A percentile compares a stretch with the other conserved stretches of the same genome.
Conservation (phyloP, 1,140 invertebrate genomes). For the Macrobrachium rosenbergii region DNA sequence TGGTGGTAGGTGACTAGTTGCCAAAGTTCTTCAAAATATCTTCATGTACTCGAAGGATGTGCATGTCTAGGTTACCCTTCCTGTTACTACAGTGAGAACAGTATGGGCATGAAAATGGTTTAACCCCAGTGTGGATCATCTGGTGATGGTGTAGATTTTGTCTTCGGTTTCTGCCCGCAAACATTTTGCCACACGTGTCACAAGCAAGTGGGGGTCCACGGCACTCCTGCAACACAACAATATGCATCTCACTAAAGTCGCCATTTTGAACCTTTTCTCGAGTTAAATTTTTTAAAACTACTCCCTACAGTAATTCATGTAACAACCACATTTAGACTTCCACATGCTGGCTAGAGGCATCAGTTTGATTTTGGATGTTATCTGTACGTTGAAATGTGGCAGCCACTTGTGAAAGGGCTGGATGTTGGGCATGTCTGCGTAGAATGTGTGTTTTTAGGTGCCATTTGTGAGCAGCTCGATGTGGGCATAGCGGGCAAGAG, state of each 20-base stretch:
- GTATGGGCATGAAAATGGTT: constrained; percentile 51
- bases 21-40: background rate
- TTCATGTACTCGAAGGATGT: constrained; percentile 56
- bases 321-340: constrained; percentile 50
- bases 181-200: constrained; percentile 59
- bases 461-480: constrained; percentile 64
- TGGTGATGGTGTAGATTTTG: constrained; percentile 58
- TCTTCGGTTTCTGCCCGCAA: constrained; percentile 54
- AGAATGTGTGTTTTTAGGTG: constrained; percentile 64
- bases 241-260: constrained; percentile 59
- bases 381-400: constrained; percentile 29
- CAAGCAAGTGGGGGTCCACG: constrained; percentile 54
- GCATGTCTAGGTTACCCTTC: constrained; percentile 58
- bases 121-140: constrained; percentile 60
- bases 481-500: constrained; percentile 62
- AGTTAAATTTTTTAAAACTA: constrained; percentile 4
- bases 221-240: constrained; percentile 60
- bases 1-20: too few species aligned
- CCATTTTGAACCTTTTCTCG: constrained; percentile 30
- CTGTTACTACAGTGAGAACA: constrained; percentile 59
- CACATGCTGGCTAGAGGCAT: constrained; percentile 45
- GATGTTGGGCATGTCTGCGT: constrained; percentile 59
- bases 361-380: constrained; percentile 48
- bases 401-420: constrained; percentile 48
- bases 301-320: constrained; percentile 53